Base-by-base conservation (phyloP, 37 sponge, comb jelly and placozoan genomes). In the Diacarnus erythraeanus region DNA sequence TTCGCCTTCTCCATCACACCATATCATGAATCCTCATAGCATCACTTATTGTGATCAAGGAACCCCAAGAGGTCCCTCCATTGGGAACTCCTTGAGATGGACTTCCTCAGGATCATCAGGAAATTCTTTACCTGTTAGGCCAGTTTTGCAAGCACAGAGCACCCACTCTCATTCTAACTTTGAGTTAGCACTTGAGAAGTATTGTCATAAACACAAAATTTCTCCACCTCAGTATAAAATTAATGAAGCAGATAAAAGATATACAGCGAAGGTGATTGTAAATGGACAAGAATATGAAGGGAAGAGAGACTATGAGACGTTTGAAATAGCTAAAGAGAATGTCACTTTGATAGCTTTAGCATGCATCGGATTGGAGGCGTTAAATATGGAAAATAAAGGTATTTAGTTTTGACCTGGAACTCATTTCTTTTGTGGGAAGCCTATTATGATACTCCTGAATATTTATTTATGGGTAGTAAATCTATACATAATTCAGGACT, bases 161-260 rank as follows among this genome's bases (percentile, higher is more conserved):
- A 12, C 51, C 6, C 51, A 6, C 12, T 15, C n/a, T 36, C 5
- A 2, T 72, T 8, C 26, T 20, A 3, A 40, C n/a, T 71, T 39
- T 15, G 15, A 41, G 33, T 2, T n/a, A 64, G 47, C 6, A 10
- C 60, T 87, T 30, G 76, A 80, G 34, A 21, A 74, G 42, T 63
- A 29, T 20, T 88, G 89, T 54, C 27, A 42, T 2, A 20, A 30
- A 20, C 20, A 42, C 1, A 36, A 67, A 18, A 38, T 78, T 21
- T 38, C 84, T 26, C 44, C 73, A 30, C 89, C 89, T 38, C 21
- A 47, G 18, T 88, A 78, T 69, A 38, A 54, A 31, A 71, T 77
- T 5, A 12, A 0, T 8, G 75, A 88, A 69, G 29, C 64, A n/a
- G 57, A 25, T 3, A 41, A 59, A 0, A 59, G 68, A 36, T 77